Evolutionary conservation across 1,140 invertebrate genomes (phyloP).

Genomic region (Heliconius melpomene): DNA sequence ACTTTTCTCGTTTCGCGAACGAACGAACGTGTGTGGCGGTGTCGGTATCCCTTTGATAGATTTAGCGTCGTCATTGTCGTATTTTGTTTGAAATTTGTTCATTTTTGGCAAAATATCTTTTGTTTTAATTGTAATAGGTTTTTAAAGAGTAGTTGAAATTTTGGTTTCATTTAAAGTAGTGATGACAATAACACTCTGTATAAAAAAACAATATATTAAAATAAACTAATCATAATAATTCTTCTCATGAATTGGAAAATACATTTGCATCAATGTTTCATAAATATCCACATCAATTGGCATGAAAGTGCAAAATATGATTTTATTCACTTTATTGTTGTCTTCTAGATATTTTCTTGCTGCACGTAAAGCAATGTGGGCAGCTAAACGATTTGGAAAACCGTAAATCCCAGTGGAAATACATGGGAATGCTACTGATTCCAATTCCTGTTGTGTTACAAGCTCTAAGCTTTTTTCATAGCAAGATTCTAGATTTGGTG

Average conservation of each 20-base stretch:
- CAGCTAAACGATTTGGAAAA: conserved; percentile 89
- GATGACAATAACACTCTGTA: too few species aligned
- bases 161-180: too few species aligned
- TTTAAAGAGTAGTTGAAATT: too few species aligned
- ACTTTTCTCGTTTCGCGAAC: too few species aligned
- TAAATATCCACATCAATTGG: conserved; percentile 88
- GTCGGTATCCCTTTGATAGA: too few species aligned
- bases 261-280: conserved; percentile 86
- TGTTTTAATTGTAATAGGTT: too few species aligned
- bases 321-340: conserved; percentile 85
- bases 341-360: conserved; percentile 86
- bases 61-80: too few species aligned
- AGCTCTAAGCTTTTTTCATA: conserved; percentile 86
- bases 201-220: neutral
- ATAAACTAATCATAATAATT: conserved; percentile 41
- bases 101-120: too few species aligned
- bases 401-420: conserved; percentile 94
- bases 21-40: too few species aligned
- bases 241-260: conserved; percentile 83
- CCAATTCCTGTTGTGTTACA: conserved; percentile 83
- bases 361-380: conserved; percentile 86
- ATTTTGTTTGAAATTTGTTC: too few species aligned
- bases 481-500: conserved; percentile 84
- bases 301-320: conserved; percentile 92
- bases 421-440: conserved; percentile 91